Evolutionary conservation across 2,113 vertebrate species (phyloP), one percentile per base, ranked within the genome.

Genomic region (Callopanchax toddi): DNA sequence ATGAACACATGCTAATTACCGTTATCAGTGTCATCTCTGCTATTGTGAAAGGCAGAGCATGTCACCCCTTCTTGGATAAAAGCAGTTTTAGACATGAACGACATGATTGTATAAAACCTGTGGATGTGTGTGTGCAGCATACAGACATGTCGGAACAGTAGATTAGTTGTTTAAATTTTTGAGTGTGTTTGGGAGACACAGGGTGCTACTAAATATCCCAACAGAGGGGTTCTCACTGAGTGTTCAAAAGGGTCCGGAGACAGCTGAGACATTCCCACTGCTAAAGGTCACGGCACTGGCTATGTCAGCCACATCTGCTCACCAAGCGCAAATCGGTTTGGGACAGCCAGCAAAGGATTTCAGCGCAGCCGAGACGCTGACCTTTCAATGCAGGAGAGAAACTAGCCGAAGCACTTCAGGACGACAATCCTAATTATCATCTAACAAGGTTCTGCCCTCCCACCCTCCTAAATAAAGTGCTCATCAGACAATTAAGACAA

Each of bases 381-480:
- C 90, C 88, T 91, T 92, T 90, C 80, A 78, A 72, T 78, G 62
- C 34, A 79, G 83, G 73, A 37, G 71, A 44, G 1, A 51, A 84
- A 85, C 81, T 82, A 79, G 85, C 74, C 39, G 26, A 78, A 74
- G 67, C 85, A 87, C 87, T 88, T 87, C 73, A 85, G 82, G 76
- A 86, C 23, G 73, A 87, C 86, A 83, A 79, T 91, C 78, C 86
- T 88, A 89, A 92, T 91, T 89, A 89, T 74, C 61, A 68, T 89
- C 88, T 74, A 68, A 86, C 83, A 75, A 83, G 65, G 67, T 82
- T 83, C 66, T 60, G 71, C 64, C 64, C 36, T 42, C 69, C 74
- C 39, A 40, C 60, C 64, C 42, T 71, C 60, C 58, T 17, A 37
- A 83, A 87, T 87, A 82, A 90, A 87, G 69, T 74, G 75, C 42